Evolutionary conservation across 2,113 vertebrate genomes (phyloP).

Genomic region (Mystacornis crossleyi): DNA sequence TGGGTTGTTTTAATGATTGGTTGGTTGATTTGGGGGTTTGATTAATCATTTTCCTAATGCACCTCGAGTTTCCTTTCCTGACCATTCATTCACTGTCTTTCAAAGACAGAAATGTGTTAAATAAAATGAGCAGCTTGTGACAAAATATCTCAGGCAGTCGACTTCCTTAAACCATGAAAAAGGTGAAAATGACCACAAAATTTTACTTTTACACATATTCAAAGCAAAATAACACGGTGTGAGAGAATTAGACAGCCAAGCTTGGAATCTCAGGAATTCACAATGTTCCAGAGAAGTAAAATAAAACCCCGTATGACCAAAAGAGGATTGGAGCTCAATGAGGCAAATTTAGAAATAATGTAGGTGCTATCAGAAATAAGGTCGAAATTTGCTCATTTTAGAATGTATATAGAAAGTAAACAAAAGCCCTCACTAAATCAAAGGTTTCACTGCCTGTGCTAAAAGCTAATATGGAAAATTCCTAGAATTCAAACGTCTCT

Average conservation of each 20-base stretch:
- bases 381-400: neutral
- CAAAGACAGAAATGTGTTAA: neutral
- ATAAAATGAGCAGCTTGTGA: neutral
- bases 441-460: neutral
- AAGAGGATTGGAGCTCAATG: neutral
- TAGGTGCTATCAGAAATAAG: neutral
- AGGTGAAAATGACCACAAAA: neutral
- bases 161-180: neutral
- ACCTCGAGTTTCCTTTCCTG: neutral
- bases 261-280: neutral
- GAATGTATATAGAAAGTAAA: neutral
- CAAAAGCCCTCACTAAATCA: neutral
- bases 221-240: neutral
- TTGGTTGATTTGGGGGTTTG: neutral
- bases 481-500: neutral
- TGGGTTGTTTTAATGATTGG: fast-evolving
- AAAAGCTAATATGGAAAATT: neutral
- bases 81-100: neutral
- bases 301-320: neutral
- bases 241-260: neutral
- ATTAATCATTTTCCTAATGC: fast-evolving
- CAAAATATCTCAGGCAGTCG: neutral
- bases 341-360: neutral
- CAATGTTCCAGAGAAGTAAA: neutral
- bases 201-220: neutral